Evolutionary conservation across 2,888 invertebrate species (phyloP).

Genomic region (Chalcosyrphus nemorum): DNA sequence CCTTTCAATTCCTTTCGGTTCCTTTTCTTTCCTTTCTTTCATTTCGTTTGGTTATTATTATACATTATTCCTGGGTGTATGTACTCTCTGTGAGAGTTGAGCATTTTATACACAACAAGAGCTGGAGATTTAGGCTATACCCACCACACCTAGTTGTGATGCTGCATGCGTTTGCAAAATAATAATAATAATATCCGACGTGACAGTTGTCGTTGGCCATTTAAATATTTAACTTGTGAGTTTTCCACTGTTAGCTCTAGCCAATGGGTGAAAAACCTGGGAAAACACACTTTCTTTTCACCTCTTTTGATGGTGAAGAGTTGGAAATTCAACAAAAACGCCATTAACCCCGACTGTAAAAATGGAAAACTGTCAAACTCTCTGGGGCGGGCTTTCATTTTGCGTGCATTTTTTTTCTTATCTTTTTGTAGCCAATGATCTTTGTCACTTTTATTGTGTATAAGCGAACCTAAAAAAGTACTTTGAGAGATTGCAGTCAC

Average conservation of each 20-base stretch:
- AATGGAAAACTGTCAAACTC: constrained; percentile 40
- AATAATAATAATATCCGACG: constrained; percentile 33
- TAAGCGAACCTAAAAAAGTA: not conserved
- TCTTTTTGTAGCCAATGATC: constrained; percentile 10
- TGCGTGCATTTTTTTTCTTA: not conserved
- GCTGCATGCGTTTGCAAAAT: constrained; percentile 50
- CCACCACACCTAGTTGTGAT: constrained; percentile 54
- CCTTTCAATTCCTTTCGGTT: constrained; percentile 66
- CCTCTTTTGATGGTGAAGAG: constrained; percentile 3
- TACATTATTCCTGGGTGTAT: constrained; percentile 16
- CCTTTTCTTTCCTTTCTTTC: constrained; percentile 43
- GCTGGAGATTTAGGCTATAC: constrained; percentile 39
- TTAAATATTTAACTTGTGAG: constrained; percentile 39
- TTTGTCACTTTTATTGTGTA: constrained; percentile 27
- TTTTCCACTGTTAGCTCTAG: constrained; percentile 25
- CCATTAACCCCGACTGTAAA: constrained; percentile 33
- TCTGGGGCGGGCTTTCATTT: constrained; percentile 32
- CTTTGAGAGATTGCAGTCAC: constrained; percentile 17
- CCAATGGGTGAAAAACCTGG: constrained; percentile 29
- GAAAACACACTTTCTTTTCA: constrained; percentile 57
- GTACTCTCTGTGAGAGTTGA: not conserved
- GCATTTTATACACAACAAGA: not conserved
- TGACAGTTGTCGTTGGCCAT: constrained; percentile 35
- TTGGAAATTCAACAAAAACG: constrained; percentile 14
- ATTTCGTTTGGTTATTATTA: constrained; percentile 36